These are phyloP conservation scores for Gastracanthus pulcherrimus DNA, from an alignment of 2,888 invertebrate species.

Conservation along the genomic window DNA sequence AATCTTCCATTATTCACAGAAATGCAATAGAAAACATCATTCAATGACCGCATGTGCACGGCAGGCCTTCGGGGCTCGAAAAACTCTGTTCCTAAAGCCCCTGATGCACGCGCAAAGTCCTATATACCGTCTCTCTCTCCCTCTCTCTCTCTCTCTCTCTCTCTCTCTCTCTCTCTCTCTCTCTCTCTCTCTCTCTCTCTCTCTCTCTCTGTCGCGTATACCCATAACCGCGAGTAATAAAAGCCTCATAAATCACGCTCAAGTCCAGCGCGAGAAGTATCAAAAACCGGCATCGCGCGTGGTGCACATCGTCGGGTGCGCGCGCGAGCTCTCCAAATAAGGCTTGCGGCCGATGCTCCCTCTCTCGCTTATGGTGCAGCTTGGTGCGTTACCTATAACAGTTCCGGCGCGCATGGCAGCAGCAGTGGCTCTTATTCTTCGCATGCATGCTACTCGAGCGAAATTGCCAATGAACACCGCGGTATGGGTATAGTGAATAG, in stretches of 20 bases:
- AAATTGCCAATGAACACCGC: neutral
- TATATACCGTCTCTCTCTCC: no score
- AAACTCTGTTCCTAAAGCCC: no score
- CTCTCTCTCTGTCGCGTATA: neutral
- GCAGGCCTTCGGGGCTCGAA: no score
- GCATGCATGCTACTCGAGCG: neutral
- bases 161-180: no score
- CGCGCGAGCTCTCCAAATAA: slow-evolving; percentile 10
- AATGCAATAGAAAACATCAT: neutral
- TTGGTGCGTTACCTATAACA: no score
- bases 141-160: no score
- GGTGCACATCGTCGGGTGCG: neutral
- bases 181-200: no score
- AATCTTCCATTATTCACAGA: neutral
- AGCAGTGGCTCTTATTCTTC: neutral
- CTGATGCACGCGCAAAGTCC: no score
- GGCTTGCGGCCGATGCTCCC: neutral
- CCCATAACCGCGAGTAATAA: slow-evolving; percentile 54
- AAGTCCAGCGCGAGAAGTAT: slow-evolving; percentile 2
- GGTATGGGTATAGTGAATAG: no score
- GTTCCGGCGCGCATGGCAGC: no score
- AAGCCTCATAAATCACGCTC: slow-evolving; percentile 57
- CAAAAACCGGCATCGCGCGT: neutral
- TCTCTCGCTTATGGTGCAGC: neutral
- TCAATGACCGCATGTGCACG: neutral